These are phyloP conservation scores for Sylvilagus bachmani DNA, from an alignment of 2,113 vertebrate species.

Conservation along the genomic window DNA sequence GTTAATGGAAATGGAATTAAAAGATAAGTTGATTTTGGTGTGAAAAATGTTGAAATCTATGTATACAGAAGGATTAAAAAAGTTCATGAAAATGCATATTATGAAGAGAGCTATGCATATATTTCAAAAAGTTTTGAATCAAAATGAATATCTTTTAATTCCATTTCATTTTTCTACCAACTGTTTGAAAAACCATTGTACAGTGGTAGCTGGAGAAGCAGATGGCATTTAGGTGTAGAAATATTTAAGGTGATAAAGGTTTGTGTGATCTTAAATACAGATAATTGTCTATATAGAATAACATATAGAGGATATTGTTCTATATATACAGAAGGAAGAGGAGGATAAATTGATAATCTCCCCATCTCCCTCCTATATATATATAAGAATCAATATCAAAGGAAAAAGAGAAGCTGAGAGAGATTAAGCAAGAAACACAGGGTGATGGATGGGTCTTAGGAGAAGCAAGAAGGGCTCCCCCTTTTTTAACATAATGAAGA, in stretches of 20 bases:
- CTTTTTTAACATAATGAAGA: background rate
- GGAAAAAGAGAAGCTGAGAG: background rate
- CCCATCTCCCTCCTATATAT: background rate
- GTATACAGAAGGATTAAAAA: no score
- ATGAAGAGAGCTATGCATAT: no score
- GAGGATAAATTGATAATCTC: background rate
- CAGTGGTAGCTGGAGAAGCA: background rate
- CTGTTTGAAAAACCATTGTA: no score
- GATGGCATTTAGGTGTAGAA: background rate
- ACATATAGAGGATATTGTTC: background rate
- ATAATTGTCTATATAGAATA: background rate
- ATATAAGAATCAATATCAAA: slow-evolving; percentile 13
- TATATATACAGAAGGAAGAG: background rate
- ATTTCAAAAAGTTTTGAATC: no score
- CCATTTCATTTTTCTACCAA: no score
- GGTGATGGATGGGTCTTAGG: background rate
- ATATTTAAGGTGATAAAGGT: background rate
- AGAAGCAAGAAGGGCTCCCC: background rate
- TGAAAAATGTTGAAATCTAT: no score
- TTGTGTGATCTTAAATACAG: background rate
- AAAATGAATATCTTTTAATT: no score
- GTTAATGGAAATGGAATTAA: no score
- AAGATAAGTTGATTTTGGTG: no score
- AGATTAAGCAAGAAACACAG: background rate
- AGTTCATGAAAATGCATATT: no score